Conservation (phyloP, 2,888 invertebrate genomes). For the Cerastoderma edule region DNA sequence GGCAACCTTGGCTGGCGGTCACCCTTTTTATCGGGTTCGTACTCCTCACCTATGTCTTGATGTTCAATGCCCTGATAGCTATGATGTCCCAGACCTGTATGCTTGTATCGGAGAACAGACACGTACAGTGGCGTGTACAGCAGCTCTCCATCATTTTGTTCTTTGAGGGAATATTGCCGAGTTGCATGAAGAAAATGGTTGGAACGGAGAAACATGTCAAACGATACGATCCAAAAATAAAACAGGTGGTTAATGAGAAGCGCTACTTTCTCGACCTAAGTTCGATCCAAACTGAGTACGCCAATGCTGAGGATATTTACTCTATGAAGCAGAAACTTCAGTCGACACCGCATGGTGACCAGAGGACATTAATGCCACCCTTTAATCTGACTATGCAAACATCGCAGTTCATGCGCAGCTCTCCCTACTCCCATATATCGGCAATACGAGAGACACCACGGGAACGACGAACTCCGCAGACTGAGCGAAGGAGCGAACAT, state of each 20-base stretch:
- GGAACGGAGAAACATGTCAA: constrained; percentile 57
- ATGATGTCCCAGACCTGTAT: constrained; percentile 77
- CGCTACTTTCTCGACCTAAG: constrained; percentile 66
- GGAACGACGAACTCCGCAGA: neutral
- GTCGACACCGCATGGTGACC: constrained; percentile 36
- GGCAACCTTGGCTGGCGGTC: constrained; percentile 68
- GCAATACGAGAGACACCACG: neutral
- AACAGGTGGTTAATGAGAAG: constrained; percentile 54
- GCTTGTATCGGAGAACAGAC: constrained; percentile 67
- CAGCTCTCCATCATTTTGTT: constrained; percentile 68
- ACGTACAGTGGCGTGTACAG: constrained; percentile 69
- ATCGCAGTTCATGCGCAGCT: constrained; percentile 20
- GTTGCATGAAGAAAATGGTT: constrained; percentile 47
- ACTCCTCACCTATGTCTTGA: constrained; percentile 69
- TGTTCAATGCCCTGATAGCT: constrained; percentile 75
- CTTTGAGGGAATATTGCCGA: constrained; percentile 62
- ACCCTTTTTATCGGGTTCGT: constrained; percentile 68
- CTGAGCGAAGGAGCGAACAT: constrained; percentile 10
- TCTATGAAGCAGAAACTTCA: constrained; percentile 53
- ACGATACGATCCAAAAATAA: constrained; percentile 60
- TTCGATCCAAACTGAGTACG: constrained; percentile 68
- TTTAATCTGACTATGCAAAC: constrained; percentile 44
- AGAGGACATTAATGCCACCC: constrained; percentile 15
- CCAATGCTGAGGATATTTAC: constrained; percentile 62
- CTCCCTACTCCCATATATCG: neutral